Conservation (phyloP, 2,113 vertebrate genomes). For the Phyllostomus hastatus region DNA sequence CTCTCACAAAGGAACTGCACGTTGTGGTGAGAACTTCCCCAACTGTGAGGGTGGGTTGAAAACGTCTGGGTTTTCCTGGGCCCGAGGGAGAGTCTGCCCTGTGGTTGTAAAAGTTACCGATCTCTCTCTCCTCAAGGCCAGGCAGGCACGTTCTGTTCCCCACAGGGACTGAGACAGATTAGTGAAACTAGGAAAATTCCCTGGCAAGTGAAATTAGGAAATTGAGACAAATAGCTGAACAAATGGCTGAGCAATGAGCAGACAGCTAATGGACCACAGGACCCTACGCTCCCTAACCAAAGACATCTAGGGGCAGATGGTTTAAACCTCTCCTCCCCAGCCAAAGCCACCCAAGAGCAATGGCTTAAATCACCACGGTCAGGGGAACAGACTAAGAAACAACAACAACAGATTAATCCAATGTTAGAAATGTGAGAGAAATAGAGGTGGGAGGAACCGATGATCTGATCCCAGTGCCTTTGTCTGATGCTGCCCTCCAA, state of each 20-base stretch:
- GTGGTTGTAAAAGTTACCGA: neutral
- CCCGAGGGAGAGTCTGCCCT: neutral
- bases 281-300: neutral
- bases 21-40: neutral
- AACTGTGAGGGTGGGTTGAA: neutral
- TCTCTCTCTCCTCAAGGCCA: neutral
- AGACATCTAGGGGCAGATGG: neutral
- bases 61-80: neutral
- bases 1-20: neutral
- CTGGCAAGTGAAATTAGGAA: neutral
- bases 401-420: neutral
- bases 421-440: too few species aligned
- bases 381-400: neutral
- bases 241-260: neutral
- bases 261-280: neutral
- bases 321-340: neutral
- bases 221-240: neutral
- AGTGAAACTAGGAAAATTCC: neutral
- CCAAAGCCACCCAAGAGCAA: neutral
- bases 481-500: too few species aligned
- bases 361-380: neutral
- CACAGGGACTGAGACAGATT: neutral
- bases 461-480: too few species aligned
- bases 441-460: too few species aligned
- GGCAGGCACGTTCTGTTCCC: neutral